Evolutionary conservation across 2,113 vertebrate genomes (phyloP), one percentile per base, ranked within the genome.

Genomic region (Oncorhynchus kisutch): DNA sequence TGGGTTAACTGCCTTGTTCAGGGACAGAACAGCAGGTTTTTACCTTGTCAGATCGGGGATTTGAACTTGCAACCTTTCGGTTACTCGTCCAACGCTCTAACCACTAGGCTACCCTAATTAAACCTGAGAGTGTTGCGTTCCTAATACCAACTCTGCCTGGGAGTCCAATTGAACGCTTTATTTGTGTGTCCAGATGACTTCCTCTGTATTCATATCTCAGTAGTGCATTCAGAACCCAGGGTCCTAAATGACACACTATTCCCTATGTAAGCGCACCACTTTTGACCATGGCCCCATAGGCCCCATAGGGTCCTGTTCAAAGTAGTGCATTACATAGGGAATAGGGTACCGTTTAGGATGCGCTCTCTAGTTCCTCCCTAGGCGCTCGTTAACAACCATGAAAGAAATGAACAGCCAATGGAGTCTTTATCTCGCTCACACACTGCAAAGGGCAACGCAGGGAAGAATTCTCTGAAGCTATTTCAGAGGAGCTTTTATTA

Each of bases 401-500:
- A 82, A 80, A 83, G 75, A 85, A 91, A 90, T 89, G 77, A 90
- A 79, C 84, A 76, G 75, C 72, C 73, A 82, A 75, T 71, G 14
- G 39, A 72, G 74, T 80, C 67, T 79, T 16, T 0, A 59, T 82
- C 27, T 79, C 16, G 0, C 54, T 82, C 27, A 27, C 84, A 82
- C 71, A 71, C 76, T 82, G 49, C 49, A 87, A 90, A 80, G 71
- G 64, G 80, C 81, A 75, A 77, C 79, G 80, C 73, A 71, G 73
- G 73, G 70, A 82, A 83, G 81, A 72, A 48, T 67, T 72, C 85
- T 88, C 76, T n/a, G 78, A 75, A 88, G 84, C 85, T 88, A 89
- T 91, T 89, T 89, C 3, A 82, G 77, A 34, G 60, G 72, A 68
- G 79, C 85, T 79, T 91, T 90, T 86, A 81, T n/a, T 83, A 87